These are phyloP conservation scores for Heliconius himera DNA, from an alignment of 1,140 invertebrate genomes.

Conservation along the genomic window DNA sequence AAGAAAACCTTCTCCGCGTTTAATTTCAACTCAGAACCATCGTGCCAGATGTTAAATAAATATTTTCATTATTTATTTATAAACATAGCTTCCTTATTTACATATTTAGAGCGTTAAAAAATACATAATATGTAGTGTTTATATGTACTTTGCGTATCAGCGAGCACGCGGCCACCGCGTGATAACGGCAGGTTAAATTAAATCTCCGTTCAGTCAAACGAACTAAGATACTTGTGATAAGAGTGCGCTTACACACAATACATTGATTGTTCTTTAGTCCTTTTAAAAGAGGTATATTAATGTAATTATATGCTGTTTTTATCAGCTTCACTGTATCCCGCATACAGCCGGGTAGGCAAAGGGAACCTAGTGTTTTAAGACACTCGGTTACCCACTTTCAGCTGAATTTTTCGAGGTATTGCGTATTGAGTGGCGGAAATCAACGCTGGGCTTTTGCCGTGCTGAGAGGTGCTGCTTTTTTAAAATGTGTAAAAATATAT, in stretches of 20 bases:
- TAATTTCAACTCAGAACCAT: too few relatives aligned
- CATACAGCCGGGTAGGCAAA: neutral
- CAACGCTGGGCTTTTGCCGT: too few relatives aligned
- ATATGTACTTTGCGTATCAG: neutral
- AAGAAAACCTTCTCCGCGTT: too few relatives aligned
- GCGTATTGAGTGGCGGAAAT: neutral
- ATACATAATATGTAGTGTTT: neutral
- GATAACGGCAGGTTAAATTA: slow-evolving; percentile 6
- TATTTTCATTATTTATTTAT: neutral
- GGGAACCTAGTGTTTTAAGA: neutral
- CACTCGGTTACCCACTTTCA: too few relatives aligned
- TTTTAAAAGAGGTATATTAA: neutral
- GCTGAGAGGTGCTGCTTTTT: too few relatives aligned
- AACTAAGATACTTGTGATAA: slow-evolving; percentile 7
- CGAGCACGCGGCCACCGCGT: neutral
- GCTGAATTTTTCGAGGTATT: neutral
- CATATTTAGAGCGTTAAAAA: neutral
- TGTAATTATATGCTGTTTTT: neutral
- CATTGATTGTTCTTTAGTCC: neutral
- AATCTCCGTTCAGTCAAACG: neutral
- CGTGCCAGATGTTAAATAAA: neutral
- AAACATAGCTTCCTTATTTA: slow-evolving; percentile 7
- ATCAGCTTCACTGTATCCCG: neutral
- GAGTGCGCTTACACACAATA: neutral
- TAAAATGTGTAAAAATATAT: too few relatives aligned